Conservation (phyloP, 2,888 invertebrate genomes). For the Cheilosia soror region DNA sequence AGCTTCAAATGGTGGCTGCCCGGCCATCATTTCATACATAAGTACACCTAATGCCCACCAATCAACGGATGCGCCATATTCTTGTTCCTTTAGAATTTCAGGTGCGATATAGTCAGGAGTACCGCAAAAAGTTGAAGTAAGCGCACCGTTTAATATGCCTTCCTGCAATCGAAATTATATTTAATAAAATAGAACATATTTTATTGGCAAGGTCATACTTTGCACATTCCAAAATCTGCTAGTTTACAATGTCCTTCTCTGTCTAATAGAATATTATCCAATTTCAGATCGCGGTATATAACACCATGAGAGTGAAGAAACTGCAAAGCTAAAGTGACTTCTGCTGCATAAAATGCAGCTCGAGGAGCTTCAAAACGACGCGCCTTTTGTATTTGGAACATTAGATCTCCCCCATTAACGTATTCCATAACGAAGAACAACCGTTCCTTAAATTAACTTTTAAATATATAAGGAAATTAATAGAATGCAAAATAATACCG, state of each 20-base stretch:
- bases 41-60: slow-evolving; percentile 99
- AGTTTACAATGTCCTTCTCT: slow-evolving; percentile 97
- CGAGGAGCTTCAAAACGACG: slow-evolving; percentile 98
- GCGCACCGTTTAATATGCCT: slow-evolving; percentile 88
- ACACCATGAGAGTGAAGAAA: slow-evolving; percentile 98
- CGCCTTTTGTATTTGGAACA: slow-evolving; percentile 99
- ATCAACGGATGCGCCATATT: slow-evolving; percentile 95
- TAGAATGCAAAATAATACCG: slow-evolving; percentile 83
- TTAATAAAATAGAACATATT: background rate
- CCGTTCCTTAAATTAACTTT: slow-evolving; percentile 86
- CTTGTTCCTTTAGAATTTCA: slow-evolving; percentile 97
- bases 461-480: slow-evolving; percentile 22
- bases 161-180: slow-evolving; percentile 77
- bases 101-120: slow-evolving; percentile 99
- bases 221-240: slow-evolving; percentile 99
- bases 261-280: slow-evolving; percentile 99
- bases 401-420: slow-evolving; percentile 98
- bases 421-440: slow-evolving; percentile 99
- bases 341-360: slow-evolving; percentile 97
- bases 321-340: slow-evolving; percentile 98
- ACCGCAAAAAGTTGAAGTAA: slow-evolving; percentile 99
- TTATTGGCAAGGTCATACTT: slow-evolving; percentile 87
- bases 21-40: slow-evolving; percentile 99
- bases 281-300: slow-evolving; percentile 98
- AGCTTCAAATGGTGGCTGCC: slow-evolving; percentile 99